Conservation (phyloP, 2,113 vertebrate genomes). For the human (Homo sapiens) region GRCh38 chr9:30385501-30386000, state of each 20-base stretch:
- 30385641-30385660: too few species aligned
- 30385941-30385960: neutral
- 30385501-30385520: too few species aligned
- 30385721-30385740: neutral
- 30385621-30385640: too few species aligned
- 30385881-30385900: accelerated
- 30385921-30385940: neutral
- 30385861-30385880: neutral
- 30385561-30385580: too few species aligned
- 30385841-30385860: neutral
- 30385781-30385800: neutral
- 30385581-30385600: too few species aligned
- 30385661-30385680: too few species aligned
- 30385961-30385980: neutral
- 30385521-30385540: too few species aligned
- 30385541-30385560: too few species aligned
- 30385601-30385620: too few species aligned
- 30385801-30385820: neutral
- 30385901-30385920: neutral
- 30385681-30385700: too few species aligned
- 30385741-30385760: neutral
- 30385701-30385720: too few species aligned
- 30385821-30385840: neutral
- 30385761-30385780: neutral
- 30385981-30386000: neutral